Base-by-base conservation (phyloP, 2,113 vertebrate genomes). In the Trinectes maculatus region DNA sequence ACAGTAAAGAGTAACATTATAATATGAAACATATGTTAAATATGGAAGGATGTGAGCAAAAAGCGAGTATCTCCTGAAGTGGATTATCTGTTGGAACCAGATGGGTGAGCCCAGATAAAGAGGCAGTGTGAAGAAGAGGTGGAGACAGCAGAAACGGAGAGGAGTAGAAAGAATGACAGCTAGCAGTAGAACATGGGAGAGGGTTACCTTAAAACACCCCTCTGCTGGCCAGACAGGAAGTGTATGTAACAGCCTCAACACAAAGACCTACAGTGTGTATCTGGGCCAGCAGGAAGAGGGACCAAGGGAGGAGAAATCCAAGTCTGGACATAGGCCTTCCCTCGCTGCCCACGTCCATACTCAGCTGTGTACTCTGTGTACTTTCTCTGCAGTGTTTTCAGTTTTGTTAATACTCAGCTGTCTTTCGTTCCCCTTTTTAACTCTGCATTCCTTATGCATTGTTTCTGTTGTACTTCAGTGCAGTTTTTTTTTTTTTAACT, bases 231-330 rank as follows among this genome's bases (percentile, higher is more conserved):
- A 88, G 85, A 80, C 85, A 84, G 83, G 79, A 82, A 87, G 81
- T 80, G 68, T 79, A 71, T 84, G 76, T 79, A 84, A 84, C 77
- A 71, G 73, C 65, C 62, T 64, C 62, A 78, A 71, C 79, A 89
- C 87, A 88, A 90, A 89, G 87, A 79, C 59, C 79, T 66, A 82
- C 86, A 87, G 86, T 88, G 76, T 86, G 81, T 82, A 77, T 80
- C 55, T 85, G 79, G 83, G 82, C 82, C 87, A 86, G 83, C 83
- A 88, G 85, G 85, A 88, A 88, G 79, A 85, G 73, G 67, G 75
- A 80, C 49, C 42, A 8, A 74, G 70, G 66, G 71, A 79, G 74
- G 76, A 85, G 71, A 87, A 87, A 88, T 83, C 78, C 71, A 79
- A 88, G 74, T 85, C 75, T 83, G 57, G 64, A 58, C 67, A 78